Conservation (phyloP, 2,113 vertebrate genomes). For the Anoura caudifer region DNA sequence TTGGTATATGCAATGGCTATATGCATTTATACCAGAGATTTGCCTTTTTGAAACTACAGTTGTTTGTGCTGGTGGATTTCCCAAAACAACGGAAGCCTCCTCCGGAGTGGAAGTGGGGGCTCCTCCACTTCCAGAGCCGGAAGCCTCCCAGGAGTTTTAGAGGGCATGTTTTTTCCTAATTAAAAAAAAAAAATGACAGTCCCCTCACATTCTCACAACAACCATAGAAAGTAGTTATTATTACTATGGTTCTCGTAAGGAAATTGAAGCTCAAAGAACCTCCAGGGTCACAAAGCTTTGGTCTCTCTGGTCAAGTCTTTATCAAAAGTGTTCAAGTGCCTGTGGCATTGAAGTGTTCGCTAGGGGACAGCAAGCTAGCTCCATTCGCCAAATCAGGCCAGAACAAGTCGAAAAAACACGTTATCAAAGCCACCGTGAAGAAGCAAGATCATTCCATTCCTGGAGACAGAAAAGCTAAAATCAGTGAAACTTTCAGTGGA, state of each 20-base stretch:
- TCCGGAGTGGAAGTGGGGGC: neutral
- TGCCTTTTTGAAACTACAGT: neutral
- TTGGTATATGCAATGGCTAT: neutral
- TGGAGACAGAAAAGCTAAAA: neutral
- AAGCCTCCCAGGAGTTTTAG: neutral
- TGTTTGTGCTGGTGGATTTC: neutral
- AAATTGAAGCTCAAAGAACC: neutral
- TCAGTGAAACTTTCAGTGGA: neutral
- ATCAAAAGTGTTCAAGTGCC: neutral
- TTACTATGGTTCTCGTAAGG: neutral
- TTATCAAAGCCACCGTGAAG: neutral
- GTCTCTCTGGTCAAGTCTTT: neutral
- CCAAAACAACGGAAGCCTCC: neutral
- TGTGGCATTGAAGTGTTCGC: neutral
- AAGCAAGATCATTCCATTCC: neutral
- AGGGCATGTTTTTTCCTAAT: neutral
- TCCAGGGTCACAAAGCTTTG: neutral
- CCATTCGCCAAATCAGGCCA: neutral
- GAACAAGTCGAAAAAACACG: neutral
- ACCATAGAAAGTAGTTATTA: neutral
- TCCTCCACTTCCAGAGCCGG: neutral
- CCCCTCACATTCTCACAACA: neutral
- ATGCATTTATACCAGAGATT: neutral
- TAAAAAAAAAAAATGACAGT: neutral
- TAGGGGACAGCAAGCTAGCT: neutral